These are phyloP conservation scores for Ciona savignyi DNA, from an alignment of 23 tunicate species.

Conservation along the genomic window DNA sequence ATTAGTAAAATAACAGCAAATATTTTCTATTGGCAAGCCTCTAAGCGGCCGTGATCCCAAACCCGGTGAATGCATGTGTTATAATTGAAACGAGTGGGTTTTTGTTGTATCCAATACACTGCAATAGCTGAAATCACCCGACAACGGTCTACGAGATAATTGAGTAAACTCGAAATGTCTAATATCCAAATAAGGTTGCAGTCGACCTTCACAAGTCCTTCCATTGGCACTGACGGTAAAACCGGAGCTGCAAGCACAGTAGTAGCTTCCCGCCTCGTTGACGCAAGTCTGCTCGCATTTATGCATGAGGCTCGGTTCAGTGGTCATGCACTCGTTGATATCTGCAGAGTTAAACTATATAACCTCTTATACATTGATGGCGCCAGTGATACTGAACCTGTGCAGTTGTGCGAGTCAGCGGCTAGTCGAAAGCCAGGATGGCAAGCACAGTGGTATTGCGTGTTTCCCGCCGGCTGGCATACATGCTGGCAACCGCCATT, in stretches of 20 bases:
- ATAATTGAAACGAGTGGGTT: too few relatives aligned
- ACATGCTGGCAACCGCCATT: slow-evolving; percentile 93
- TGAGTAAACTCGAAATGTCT: too few relatives aligned
- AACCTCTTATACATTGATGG: neutral
- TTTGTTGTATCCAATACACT: too few relatives aligned
- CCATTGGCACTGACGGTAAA: slow-evolving; percentile 54
- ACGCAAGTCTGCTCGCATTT: slow-evolving; percentile 64
- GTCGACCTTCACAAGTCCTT: slow-evolving; percentile 79
- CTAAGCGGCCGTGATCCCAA: too few relatives aligned
- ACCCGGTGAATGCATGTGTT: too few relatives aligned
- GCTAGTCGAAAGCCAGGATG: slow-evolving; percentile 54
- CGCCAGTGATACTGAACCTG: too few relatives aligned
- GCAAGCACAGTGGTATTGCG: slow-evolving; percentile 71
- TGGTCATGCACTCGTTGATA: slow-evolving; percentile 60
- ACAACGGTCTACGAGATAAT: too few relatives aligned
- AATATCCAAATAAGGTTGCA: too few relatives aligned
- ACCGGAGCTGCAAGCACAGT: slow-evolving; percentile 65
- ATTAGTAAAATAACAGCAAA: too few relatives aligned
- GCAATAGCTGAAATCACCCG: too few relatives aligned
- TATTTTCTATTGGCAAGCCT: too few relatives aligned
- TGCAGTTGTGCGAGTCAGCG: slow-evolving; percentile 72
- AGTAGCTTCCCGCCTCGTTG: slow-evolving; percentile 83
- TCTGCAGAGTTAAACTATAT: slow-evolving; percentile 20
- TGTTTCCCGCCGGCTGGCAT: slow-evolving; percentile 58
- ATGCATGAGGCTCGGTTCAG: slow-evolving; percentile 26